These are phyloP conservation scores for Brachylomia viminalis DNA, from an alignment of 2,888 invertebrate species.

Conservation along the genomic window DNA sequence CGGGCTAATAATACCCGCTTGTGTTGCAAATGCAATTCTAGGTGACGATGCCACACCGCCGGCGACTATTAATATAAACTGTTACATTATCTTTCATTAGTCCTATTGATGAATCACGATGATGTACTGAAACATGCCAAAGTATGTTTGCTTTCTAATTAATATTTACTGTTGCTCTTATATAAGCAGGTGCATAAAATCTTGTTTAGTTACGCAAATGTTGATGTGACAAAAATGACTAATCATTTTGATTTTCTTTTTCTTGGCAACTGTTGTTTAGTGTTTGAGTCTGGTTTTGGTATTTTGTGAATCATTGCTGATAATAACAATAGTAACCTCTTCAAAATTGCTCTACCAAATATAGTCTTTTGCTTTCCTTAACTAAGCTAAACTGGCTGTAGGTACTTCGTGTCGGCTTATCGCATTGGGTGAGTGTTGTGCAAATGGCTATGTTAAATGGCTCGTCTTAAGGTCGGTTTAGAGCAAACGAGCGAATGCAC, in stretches of 20 bases:
- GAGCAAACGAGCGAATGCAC: neutral
- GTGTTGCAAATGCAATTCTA: conserved; percentile 83
- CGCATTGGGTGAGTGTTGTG: neutral
- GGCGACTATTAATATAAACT: conserved; percentile 74
- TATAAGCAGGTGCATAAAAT: conserved; percentile 21
- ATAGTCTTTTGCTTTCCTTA: too few species aligned
- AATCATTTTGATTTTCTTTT: neutral
- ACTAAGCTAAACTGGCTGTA: neutral
- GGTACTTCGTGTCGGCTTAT: neutral
- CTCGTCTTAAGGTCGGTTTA: neutral
- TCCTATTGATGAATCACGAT: conserved; percentile 74
- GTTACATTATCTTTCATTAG: conserved; percentile 76
- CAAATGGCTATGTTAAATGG: neutral
- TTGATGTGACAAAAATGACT: conserved; percentile 7
- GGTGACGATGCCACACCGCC: conserved; percentile 78
- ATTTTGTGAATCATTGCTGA: conserved; percentile 1
- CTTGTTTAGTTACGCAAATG: conserved; percentile 17
- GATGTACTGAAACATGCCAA: conserved; percentile 53
- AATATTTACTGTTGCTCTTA: conserved; percentile 35
- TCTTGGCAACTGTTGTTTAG: neutral
- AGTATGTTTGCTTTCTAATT: conserved; percentile 42
- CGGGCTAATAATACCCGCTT: conserved; percentile 73
- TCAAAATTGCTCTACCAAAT: neutral
- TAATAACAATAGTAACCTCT: neutral
- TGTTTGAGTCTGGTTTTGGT: neutral